Evolutionary conservation across 2,888 invertebrate species (phyloP).

Genomic region (Junonia oenone): DNA sequence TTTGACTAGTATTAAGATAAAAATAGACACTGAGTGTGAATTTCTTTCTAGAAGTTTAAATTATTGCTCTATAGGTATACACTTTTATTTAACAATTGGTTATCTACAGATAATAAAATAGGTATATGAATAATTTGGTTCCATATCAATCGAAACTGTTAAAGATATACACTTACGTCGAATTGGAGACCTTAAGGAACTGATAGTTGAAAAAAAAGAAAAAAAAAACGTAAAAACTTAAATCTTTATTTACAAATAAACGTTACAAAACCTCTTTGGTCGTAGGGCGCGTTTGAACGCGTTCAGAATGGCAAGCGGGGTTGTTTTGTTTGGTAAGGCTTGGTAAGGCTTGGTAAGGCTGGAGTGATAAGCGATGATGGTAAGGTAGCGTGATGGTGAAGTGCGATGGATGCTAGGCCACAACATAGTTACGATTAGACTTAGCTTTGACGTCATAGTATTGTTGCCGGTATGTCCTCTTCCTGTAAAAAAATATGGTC

Average conservation of each 20-base stretch:
- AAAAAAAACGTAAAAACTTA: constrained; percentile 36
- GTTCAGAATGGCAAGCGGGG: constrained; percentile 48
- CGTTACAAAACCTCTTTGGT: constrained; percentile 48
- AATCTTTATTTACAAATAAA: constrained; percentile 55
- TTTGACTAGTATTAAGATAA: constrained; percentile 53
- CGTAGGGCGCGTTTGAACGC: constrained; percentile 28
- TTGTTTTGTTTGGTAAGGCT: constrained; percentile 42
- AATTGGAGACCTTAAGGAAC: constrained; percentile 21
- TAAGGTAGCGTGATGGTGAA: constrained; percentile 68
- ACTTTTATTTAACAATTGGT: constrained; percentile 47
- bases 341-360: too few relatives aligned
- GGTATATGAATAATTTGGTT: constrained; percentile 52
- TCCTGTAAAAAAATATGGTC: constrained; percentile 47
- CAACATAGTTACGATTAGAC: constrained; percentile 67
- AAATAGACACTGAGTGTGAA: constrained; percentile 62
- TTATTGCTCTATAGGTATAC: constrained; percentile 70
- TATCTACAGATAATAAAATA: constrained; percentile 33
- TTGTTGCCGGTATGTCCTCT: constrained; percentile 73
- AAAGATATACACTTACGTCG: constrained; percentile 17
- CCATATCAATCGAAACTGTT: constrained; percentile 41
- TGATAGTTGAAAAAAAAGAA: constrained; percentile 34
- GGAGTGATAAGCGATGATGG: constrained; percentile 55
- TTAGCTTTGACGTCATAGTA: constrained; percentile 74
- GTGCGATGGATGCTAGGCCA: constrained; percentile 63
- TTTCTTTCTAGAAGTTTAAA: constrained; percentile 52